Base-by-base conservation (phyloP, 2,113 vertebrate species). In the Fregata magnificens region DNA sequence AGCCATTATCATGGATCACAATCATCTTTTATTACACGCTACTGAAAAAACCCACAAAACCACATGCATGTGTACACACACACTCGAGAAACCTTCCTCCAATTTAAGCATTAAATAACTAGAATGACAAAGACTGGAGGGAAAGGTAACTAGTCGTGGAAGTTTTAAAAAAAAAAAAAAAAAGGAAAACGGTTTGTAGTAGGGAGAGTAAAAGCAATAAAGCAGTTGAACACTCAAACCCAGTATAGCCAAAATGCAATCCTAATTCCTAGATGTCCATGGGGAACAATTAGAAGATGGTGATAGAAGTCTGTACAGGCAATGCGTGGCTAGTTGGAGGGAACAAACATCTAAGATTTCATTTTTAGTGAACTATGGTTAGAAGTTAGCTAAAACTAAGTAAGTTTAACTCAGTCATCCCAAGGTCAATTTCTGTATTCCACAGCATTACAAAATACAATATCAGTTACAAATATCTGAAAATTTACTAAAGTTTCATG, bases 161-260 rank as follows among this genome's bases (percentile, higher is more conserved):
- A 90, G 19, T 36, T 40, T 3, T 6, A 38, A 31, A 34, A 12
- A 42, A 49, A 38, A n/a, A 59, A 21, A n/a, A 52, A 36, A 61
- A 24, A n/a, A 19, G 2, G 3, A 47, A 47, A 88, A 1, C 3
- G 9, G 26, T 15, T 10, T 7, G 6, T n/a, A 74, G 7, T 2
- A 78, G 4, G 13, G 8, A 74, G 5, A 55, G 2, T 13, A 59
- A 79, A 93, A 93, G n/a, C 29, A 82, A 18, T 67, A 59, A 65
- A 47, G 14, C 16, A 77, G 28, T 11, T 67, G 14, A 71, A 38
- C 16, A 71, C 42, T 47, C 11, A 82, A 90, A 70, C 3, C 7
- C 29, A 81, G 8, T 10, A 55, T 0, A 76, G 29, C 6, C 26
- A 79, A 93, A 94, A 66, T 1, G 1, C 4, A 26, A 24, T 25